Evolutionary conservation across 2,797 vertebrate species (phyloP), one percentile per base, ranked within the genome.

Genomic region (Clarias platycephalus): DNA sequence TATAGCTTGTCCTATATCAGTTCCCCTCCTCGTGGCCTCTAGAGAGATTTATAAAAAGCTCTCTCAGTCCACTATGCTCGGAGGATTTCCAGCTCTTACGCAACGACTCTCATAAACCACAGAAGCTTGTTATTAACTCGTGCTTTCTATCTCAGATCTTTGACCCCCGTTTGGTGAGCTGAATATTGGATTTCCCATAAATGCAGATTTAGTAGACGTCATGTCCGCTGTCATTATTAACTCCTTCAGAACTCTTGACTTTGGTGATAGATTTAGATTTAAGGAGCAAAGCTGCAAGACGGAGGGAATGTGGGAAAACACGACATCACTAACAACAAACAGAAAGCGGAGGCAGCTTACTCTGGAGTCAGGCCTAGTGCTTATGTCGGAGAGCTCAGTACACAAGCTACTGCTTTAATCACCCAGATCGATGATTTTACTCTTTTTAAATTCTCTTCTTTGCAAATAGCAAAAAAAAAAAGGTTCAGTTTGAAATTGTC

Each of bases 261-360:
- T 78, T 40, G 22, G 12, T 72, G 72, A 60, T 83, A 64, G 77
- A 81, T 60, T 63, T 67, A 81, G 80, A 86, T 80, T 58, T 60
- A 83, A 83, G 49, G 70, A 87, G 85, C 77, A 84, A 82, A 78
- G 75, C 70, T 28, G 74, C 78, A 78, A 70, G 80, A 85, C 12
- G 40, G 57, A 67, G 80, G 22, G 44, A 81, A 31, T 66, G 63
- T 55, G 58, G 44, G 75, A 67, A 57, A 86, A 72, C 62, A 67
- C 44, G 62, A 84, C 76, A 66, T 79, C 68, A 67, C n/a, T 31
- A 28, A 53, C 40, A 85, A 81, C 66, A 86, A 88, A 85, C 83
- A 80, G 81, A 72, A 80, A 84, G 84, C 80, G 80, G 68, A 85
- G 80, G 82, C 79, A 55, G 86, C 57, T 86, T 86, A 84, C 57